Evolutionary conservation across 1,140 invertebrate species (phyloP), one percentile per base, ranked within the genome.

Genomic region (Chionoecetes opilio): DNA sequence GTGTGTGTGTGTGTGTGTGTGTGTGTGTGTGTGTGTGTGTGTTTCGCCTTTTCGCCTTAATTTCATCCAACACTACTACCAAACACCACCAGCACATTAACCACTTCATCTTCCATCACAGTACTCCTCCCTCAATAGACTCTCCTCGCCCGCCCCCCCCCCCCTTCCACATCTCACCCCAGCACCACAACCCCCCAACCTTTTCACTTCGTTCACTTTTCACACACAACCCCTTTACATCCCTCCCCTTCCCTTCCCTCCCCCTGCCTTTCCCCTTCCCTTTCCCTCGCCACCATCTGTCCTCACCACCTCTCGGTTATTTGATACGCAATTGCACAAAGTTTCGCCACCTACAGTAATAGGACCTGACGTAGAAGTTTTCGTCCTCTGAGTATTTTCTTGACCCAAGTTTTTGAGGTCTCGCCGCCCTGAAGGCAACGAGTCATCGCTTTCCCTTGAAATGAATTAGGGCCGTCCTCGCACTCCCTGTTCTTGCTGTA

Each of bases 21-120:
- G 35, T 90, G 35, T 90, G 88, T 90, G 38, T 90, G 35, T 90
- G 9, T 90, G 35, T 90, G 14, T 90, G 88, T 90, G 88, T 90
- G 88, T 90, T n/a, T n/a, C n/a, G n/a, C n/a, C n/a, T n/a, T n/a
- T n/a, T n/a, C n/a, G n/a, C n/a, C n/a, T n/a, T n/a, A n/a, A n/a
- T n/a, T n/a, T n/a, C n/a, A n/a, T n/a, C n/a, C n/a, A n/a, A n/a
- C n/a, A n/a, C n/a, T n/a, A n/a, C n/a, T n/a, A n/a, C n/a, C n/a
- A n/a, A n/a, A n/a, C n/a, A n/a, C n/a, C n/a, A n/a, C n/a, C n/a
- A n/a, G n/a, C n/a, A n/a, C n/a, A n/a, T n/a, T n/a, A n/a, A n/a
- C n/a, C 46, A 53, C 46, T 17, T 53, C 46, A 53, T 53, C 46
- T 17, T 53, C 21, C 46, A 53, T 53, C 46, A 53, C 46, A 14